Evolutionary conservation across 2,113 vertebrate species (phyloP).

Genomic region (Coreoperca whiteheadi): DNA sequence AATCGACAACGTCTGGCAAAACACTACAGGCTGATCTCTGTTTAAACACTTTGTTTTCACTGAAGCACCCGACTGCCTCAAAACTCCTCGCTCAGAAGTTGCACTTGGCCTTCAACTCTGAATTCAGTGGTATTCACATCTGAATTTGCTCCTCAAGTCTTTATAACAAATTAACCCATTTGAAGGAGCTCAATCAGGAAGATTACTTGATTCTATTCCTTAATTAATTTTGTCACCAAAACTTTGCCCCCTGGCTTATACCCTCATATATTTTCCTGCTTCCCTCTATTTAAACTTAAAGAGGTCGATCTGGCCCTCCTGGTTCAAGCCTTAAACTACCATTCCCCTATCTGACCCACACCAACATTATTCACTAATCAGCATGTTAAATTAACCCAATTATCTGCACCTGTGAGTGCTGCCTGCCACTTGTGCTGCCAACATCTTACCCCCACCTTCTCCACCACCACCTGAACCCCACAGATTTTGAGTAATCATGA

Average conservation of each 20-base stretch:
- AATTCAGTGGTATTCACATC: not conserved
- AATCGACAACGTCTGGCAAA: not conserved
- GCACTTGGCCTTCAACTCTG: not conserved
- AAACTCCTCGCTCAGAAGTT: not conserved
- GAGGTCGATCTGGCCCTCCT: not conserved
- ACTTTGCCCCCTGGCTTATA: not conserved
- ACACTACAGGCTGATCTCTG: not conserved
- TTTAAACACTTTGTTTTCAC: not conserved
- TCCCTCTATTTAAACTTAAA: not conserved
- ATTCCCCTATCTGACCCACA: no score
- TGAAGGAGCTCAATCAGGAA: not conserved
- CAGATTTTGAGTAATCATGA: slow-evolving; percentile 16
- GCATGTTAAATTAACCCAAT: slow-evolving; percentile 12
- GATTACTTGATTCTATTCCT: not conserved
- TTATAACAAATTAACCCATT: not conserved
- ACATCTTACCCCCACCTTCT: not conserved
- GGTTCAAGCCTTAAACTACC: not conserved
- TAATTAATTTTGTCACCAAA: not conserved
- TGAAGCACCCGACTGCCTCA: not conserved
- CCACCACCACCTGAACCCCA: not conserved
- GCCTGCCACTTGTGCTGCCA: slow-evolving; percentile 1
- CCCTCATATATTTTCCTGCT: not conserved
- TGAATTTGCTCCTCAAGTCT: not conserved
- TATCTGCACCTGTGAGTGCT: slow-evolving; percentile 1
- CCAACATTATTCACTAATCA: not conserved